A percentile compares a stretch with the other conserved stretches of the same genome.
These are phyloP conservation scores for Trochalopteron elliotii DNA, from an alignment of 2,113 vertebrate species.

Conservation along the genomic window DNA sequence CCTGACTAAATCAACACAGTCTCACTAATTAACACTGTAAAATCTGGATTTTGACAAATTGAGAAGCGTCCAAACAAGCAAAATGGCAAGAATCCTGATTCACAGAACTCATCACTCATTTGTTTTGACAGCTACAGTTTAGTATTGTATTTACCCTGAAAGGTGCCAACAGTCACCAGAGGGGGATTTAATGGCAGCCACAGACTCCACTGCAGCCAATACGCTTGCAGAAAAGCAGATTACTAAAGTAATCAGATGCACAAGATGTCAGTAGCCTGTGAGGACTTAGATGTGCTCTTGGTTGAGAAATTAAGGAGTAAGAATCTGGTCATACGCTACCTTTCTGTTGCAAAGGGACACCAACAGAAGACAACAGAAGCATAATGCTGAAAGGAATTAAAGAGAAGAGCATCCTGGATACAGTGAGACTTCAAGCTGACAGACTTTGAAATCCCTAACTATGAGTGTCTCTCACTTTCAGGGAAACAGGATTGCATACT, in stretches of 20 bases:
- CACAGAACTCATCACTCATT: neutral
- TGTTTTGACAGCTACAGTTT: neutral
- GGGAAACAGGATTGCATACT: neutral
- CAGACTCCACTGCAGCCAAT: neutral
- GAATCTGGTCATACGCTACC: neutral
- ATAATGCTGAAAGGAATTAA: neutral
- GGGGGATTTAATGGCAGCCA: neutral
- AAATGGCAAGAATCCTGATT: neutral
- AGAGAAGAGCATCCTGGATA: neutral
- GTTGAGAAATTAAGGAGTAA: neutral
- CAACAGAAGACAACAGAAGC: neutral
- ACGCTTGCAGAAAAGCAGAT: neutral
- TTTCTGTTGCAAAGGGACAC: neutral
- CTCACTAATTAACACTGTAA: neutral
- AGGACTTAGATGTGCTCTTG: neutral
- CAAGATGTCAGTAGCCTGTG: neutral
- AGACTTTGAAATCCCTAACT: neutral
- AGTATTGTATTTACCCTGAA: neutral
- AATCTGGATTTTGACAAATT: neutral
- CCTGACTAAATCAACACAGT: neutral
- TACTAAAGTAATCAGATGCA: neutral
- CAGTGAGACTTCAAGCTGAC: neutral
- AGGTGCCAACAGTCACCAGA: neutral
- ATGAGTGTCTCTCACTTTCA: neutral
- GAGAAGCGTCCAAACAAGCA: neutral